Evolutionary conservation across 2,888 invertebrate genomes (phyloP).

Genomic region (Catonia carolina): DNA sequence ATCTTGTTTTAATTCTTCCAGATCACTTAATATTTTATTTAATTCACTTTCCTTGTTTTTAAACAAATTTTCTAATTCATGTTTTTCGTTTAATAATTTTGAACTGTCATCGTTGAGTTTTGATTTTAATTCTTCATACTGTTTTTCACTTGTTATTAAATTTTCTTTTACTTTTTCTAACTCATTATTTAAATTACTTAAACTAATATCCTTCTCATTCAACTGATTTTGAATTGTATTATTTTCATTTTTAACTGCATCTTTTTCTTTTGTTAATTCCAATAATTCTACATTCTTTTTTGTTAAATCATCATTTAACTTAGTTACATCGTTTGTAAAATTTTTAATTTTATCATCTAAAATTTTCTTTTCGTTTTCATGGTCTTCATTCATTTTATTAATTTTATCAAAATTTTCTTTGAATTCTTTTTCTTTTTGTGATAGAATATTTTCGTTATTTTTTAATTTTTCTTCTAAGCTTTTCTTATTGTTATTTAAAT

Average conservation of each 20-base stretch:
- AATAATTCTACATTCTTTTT: not conserved
- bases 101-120: slow-evolving; percentile 40
- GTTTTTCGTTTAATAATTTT: slow-evolving; percentile 42
- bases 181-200: not conserved
- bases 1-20: slow-evolving; percentile 42
- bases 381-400: slow-evolving; percentile 15
- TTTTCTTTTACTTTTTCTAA: slow-evolving; percentile 16
- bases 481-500: slow-evolving; percentile 22
- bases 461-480: slow-evolving; percentile 27
- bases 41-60: slow-evolving; percentile 35
- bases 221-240: not conserved
- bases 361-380: slow-evolving; percentile 48
- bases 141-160: slow-evolving; percentile 20
- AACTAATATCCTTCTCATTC: slow-evolving; percentile 4
- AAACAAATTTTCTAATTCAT: slow-evolving; percentile 24
- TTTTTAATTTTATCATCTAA: slow-evolving; percentile 41
- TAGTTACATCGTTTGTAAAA: not conserved
- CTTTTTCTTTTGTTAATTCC: not conserved
- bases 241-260: slow-evolving; percentile 1
- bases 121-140: not conserved
- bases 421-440: slow-evolving; percentile 24
- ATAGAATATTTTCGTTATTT: slow-evolving; percentile 15
- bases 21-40: slow-evolving; percentile 47
- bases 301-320: too few species aligned
- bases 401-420: slow-evolving; percentile 19